Percentiles rank a stretch among this genome's conserved stretches.
Conservation (phyloP, 2,113 vertebrate genomes). For the Montifringilla adamsi region DNA sequence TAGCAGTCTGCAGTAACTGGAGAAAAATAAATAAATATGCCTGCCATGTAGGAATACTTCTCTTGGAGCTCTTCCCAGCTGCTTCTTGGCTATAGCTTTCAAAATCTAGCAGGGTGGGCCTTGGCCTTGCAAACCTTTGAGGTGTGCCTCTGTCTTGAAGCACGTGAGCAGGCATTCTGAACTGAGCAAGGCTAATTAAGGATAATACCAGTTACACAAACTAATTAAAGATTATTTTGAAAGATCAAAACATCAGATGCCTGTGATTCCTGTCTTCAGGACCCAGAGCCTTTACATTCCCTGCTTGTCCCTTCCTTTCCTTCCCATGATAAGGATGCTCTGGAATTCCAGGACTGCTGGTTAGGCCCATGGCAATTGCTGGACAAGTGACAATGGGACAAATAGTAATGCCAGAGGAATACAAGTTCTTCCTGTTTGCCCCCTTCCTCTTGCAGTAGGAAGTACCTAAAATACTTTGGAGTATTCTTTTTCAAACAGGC, state of each 20-base stretch:
- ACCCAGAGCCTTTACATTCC: not conserved
- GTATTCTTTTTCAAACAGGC: not conserved
- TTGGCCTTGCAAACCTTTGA: not conserved
- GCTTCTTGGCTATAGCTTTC: not conserved
- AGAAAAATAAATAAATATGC: not conserved
- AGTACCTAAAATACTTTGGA: not conserved
- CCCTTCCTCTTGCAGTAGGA: not conserved
- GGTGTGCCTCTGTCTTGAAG: not conserved
- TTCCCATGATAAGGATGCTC: not conserved
- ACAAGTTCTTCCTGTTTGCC: conserved; percentile 29
- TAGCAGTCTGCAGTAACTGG: not conserved
- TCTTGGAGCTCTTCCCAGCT: not conserved
- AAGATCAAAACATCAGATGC: not conserved
- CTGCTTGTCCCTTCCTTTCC: not conserved
- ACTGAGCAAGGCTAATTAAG: conserved; percentile 1
- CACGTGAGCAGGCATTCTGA: not conserved
- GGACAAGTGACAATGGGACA: not conserved
- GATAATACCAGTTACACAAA: conserved; percentile 12
- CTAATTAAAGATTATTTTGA: conserved; percentile 28
- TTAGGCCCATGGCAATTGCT: not conserved
- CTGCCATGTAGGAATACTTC: not conserved
- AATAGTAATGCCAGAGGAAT: conserved; percentile 2
- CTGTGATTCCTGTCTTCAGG: not conserved
- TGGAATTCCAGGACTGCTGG: not conserved
- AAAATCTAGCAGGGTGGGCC: not conserved